A percentile compares a stretch with the other conserved stretches of the same genome.
These are phyloP conservation scores for Nymphicus hollandicus DNA, from an alignment of 2,113 vertebrate genomes.

Conservation along the genomic window DNA sequence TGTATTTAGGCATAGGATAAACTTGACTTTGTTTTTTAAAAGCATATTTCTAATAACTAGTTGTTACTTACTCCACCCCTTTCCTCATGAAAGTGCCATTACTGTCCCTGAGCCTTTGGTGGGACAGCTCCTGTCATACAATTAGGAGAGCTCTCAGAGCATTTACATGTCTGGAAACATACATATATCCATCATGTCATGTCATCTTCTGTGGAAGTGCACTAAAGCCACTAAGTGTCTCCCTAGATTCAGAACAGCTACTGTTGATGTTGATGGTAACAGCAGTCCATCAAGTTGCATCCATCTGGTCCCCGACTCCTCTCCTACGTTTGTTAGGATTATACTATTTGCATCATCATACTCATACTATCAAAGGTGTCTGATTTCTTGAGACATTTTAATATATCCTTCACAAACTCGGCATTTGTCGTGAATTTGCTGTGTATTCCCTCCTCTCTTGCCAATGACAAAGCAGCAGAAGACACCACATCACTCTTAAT, in stretches of 20 bases:
- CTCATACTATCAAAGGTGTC: background rate
- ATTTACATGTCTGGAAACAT: accelerated
- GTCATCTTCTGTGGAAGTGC: background rate
- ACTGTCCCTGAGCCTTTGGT: background rate
- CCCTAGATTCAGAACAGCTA: background rate
- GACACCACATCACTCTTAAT: background rate
- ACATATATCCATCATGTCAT: background rate
- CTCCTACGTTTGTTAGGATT: background rate
- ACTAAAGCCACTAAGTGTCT: background rate
- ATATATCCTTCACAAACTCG: background rate
- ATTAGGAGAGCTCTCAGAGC: background rate
- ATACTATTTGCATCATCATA: background rate
- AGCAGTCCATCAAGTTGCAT: background rate
- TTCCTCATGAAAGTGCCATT: background rate
- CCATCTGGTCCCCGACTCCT: background rate
- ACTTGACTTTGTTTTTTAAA: background rate
- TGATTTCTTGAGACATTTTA: background rate
- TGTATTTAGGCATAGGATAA: background rate
- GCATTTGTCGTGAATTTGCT: background rate
- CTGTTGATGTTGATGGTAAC: background rate
- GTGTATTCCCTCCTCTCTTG: background rate
- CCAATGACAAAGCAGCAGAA: background rate
- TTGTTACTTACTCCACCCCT: background rate
- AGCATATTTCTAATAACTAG: background rate
- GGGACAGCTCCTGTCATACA: no score